Percentiles rank a stretch among this genome's conserved stretches.
Conservation (phyloP, 2,888 invertebrate genomes). For the Diabrotica balteata region DNA sequence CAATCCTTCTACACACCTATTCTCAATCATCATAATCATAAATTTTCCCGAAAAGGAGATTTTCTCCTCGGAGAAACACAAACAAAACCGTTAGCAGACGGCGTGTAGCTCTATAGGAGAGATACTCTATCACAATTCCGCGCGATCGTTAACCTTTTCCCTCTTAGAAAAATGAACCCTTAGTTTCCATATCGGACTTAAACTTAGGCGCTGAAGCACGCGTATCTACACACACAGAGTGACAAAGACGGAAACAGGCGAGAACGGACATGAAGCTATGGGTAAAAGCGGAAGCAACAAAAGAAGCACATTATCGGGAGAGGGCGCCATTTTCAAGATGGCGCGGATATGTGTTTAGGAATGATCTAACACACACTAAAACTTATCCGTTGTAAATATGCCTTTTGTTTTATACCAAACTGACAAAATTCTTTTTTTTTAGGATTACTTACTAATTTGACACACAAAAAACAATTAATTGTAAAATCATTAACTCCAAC, state of each 20-base stretch:
- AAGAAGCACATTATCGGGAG: slow-evolving; percentile 61
- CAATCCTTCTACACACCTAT: background rate
- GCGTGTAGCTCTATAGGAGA: background rate
- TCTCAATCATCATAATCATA: slow-evolving; percentile 5
- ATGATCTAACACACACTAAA: slow-evolving; percentile 42
- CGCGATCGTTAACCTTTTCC: slow-evolving; percentile 25
- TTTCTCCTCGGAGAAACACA: slow-evolving; percentile 1
- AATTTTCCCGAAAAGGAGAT: background rate
- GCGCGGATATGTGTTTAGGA: slow-evolving; percentile 47
- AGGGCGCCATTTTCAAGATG: slow-evolving; percentile 40
- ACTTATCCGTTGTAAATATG: slow-evolving; percentile 24
- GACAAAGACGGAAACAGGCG: slow-evolving; percentile 11
- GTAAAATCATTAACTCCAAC: too few species aligned
- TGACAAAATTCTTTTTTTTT: background rate
- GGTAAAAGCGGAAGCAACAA: slow-evolving; percentile 38
- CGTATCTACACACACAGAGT: slow-evolving; percentile 26
- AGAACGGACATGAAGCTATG: slow-evolving; percentile 16
- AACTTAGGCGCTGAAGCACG: slow-evolving; percentile 48
- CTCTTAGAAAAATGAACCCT: slow-evolving; percentile 28
- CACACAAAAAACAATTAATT: too few species aligned
- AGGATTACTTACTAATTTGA: too few species aligned
- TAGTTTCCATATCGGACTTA: slow-evolving; percentile 38
- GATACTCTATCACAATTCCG: slow-evolving; percentile 26
- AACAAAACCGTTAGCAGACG: slow-evolving; percentile 6
- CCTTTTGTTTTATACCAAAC: slow-evolving; percentile 36